Evolutionary conservation across 1,140 invertebrate species (phyloP).

Genomic region (Diorhabda elongata): DNA sequence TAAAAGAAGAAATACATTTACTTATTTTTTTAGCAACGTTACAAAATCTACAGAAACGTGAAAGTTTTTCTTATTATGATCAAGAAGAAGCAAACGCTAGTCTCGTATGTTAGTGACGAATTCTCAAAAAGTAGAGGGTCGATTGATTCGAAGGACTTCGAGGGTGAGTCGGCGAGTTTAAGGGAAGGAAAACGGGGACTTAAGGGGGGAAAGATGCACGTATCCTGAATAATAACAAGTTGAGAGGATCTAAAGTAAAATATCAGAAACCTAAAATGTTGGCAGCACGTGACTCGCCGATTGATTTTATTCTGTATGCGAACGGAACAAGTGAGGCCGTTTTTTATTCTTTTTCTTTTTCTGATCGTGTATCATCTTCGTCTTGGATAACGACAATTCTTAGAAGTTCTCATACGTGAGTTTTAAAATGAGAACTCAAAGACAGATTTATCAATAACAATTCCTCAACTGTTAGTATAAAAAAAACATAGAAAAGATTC

Average conservation of each 20-base stretch:
- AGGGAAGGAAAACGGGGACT: not conserved
- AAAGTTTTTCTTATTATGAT: too few species aligned
- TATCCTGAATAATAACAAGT: slow-evolving; percentile 44
- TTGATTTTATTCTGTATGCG: slow-evolving; percentile 44
- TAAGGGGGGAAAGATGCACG: slow-evolving; percentile 17
- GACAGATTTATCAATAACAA: too few species aligned
- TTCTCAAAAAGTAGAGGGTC: not conserved
- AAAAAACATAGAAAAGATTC: too few species aligned
- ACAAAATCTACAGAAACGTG: too few species aligned
- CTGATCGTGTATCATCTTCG: not conserved
- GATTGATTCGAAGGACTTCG: not conserved
- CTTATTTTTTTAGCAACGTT: too few species aligned
- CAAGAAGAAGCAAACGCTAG: not conserved
- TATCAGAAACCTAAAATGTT: slow-evolving; percentile 48
- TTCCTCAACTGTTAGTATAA: too few species aligned
- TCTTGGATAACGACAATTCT: not conserved
- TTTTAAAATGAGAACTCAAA: too few species aligned
- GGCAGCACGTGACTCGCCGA: slow-evolving; percentile 46
- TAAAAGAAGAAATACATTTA: too few species aligned
- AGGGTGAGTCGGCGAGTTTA: not conserved
- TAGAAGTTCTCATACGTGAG: too few species aligned
- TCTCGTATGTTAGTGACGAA: slow-evolving; percentile 2
- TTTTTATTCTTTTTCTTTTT: not conserved
- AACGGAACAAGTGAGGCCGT: not conserved
- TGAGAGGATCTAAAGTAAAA: slow-evolving; percentile 43